These are phyloP conservation scores for Acinonyx jubatus DNA, from an alignment of 2,113 vertebrate species.

Conservation along the genomic window DNA sequence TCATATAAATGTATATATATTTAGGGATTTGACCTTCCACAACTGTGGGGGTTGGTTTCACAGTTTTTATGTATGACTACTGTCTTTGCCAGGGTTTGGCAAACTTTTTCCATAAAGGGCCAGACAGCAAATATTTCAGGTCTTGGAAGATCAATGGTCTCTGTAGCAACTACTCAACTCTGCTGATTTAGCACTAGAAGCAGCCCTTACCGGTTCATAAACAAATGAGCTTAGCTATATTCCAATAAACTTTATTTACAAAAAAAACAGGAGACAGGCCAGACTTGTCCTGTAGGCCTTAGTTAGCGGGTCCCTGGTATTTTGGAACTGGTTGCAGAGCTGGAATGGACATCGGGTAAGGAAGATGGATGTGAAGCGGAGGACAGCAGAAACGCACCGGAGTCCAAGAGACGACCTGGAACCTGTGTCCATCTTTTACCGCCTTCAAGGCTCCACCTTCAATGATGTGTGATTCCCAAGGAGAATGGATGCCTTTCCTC, in stretches of 20 bases:
- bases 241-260: not conserved
- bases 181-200: not conserved
- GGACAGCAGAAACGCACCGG: not conserved
- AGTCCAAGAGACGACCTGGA: not conserved
- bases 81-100: not conserved
- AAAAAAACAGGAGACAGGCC: not conserved
- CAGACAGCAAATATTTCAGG: conserved; percentile 7
- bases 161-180: not conserved
- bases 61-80: not conserved
- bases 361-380: not conserved
- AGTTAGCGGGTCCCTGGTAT: not conserved
- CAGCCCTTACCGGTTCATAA: not conserved
- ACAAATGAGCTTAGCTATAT: not conserved
- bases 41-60: not conserved
- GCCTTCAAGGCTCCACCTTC: not conserved
- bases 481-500: not conserved
- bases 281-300: not conserved
- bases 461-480: not conserved
- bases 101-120: not conserved
- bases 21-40: not conserved
- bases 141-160: not conserved
- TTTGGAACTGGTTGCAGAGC: not conserved
- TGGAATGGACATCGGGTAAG: not conserved
- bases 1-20: not conserved
- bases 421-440: not conserved